Evolutionary conservation across 2,113 vertebrate species (phyloP).

Genomic region (Rhea pennata): DNA sequence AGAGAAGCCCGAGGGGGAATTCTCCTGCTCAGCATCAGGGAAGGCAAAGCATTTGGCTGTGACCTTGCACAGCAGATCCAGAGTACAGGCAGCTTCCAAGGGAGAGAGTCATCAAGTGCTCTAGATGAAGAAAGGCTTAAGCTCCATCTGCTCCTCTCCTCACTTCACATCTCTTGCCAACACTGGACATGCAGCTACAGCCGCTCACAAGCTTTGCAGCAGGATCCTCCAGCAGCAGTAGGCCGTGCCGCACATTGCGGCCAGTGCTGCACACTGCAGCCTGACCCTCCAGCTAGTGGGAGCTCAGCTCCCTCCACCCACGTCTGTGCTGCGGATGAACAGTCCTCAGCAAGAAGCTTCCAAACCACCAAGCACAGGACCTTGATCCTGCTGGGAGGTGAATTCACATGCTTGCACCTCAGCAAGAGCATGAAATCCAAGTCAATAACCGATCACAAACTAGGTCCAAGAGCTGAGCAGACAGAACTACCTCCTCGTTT

Average conservation of each 20-base stretch:
- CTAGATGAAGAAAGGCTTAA: neutral
- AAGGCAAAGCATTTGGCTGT: neutral
- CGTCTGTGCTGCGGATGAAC: neutral
- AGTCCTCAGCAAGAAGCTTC: neutral
- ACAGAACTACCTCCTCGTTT: neutral
- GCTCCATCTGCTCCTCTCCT: neutral
- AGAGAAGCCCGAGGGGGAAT: neutral
- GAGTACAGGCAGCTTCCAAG: neutral
- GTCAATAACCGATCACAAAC: neutral
- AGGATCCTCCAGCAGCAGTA: neutral
- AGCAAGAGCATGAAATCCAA: neutral
- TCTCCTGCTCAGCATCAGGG: neutral
- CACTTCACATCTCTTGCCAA: neutral
- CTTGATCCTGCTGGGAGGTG: neutral
- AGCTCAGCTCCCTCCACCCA: neutral
- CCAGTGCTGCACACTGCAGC: neutral
- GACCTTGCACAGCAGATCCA: neutral
- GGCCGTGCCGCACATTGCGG: neutral
- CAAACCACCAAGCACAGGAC: rapidly evolving
- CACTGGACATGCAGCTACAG: no score
- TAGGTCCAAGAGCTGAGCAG: neutral
- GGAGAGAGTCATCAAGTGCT: neutral
- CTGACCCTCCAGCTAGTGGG: neutral
- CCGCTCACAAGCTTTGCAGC: neutral
- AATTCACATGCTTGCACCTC: neutral